phyloP scores from a whole-genome alignment of 2,797 vertebrate genomes.

The Todus mexicanus region DNA sequence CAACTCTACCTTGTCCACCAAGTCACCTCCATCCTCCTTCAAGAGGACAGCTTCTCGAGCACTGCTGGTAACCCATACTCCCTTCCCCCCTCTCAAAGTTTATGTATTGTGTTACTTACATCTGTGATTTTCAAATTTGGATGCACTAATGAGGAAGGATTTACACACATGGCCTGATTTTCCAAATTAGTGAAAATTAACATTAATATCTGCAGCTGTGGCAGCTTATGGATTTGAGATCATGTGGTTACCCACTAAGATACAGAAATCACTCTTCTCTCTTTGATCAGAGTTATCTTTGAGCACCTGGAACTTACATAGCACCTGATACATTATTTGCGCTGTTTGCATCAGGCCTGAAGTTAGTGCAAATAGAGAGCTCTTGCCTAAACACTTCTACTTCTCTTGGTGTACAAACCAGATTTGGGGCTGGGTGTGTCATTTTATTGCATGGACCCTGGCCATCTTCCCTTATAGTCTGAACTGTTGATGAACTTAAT shows the following conservation, averaged over 20 bases:
- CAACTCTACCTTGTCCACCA: neutral
- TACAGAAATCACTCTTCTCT: neutral
- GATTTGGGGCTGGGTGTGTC: neutral
- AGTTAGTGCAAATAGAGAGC: neutral
- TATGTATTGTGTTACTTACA: neutral
- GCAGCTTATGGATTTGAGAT: neutral
- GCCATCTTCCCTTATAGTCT: neutral
- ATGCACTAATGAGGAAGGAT: neutral
- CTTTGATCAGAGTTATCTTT: neutral
- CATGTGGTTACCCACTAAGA: neutral
- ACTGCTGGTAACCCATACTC: neutral
- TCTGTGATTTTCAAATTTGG: neutral
- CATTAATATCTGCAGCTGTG: neutral
- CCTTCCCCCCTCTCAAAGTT: too few relatives aligned
- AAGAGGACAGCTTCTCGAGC: neutral
- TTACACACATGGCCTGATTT: neutral
- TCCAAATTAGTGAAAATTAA: neutral
- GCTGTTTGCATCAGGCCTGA: neutral
- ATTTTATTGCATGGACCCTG: neutral
- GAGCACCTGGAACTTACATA: neutral
- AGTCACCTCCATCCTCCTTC: neutral
- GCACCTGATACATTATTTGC: neutral
- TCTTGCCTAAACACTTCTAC: neutral
- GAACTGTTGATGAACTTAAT: neutral
- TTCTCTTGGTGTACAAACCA: fast-evolving